Base-by-base conservation (phyloP, 2,797 vertebrate species). In the Enteromius viviparus region DNA sequence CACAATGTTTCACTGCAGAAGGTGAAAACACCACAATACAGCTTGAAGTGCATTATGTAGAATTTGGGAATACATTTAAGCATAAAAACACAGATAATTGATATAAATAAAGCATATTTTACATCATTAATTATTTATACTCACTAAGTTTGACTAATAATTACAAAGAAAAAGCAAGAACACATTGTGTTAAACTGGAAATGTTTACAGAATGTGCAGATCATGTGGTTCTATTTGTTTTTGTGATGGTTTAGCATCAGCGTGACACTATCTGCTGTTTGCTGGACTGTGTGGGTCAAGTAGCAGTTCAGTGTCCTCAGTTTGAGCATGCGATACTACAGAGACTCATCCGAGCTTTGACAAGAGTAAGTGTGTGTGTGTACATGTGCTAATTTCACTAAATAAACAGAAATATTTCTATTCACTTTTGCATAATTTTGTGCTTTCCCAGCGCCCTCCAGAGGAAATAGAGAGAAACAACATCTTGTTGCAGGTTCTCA, bases 221-320 rank as follows among this genome's bases (percentile, higher is more conserved):
- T 55, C n/a, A 23, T 37, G 6, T n/a, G 32, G 21, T 37, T 37
- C 7, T 37, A 7, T 15, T 55, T 15, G 8, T 6, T 26, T 15
- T 1, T 7, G 26, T 51, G 47, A 15, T 45, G 58, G 65, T 78
- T 17, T 91, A 96, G 95, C 53, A 91, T 55, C 94, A 95, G 87
- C 90, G 87, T 69, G 90, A 93, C 87, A 95, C 94, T 34, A 88
- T 96, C 74, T 92, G 85, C 58, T 96, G 95, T 86, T 90, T 96
- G 37, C 89, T 96, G 89, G 90, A 90, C 86, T 95, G 94, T 86
- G 90, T 95, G 87, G 92, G 91, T 74, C 92, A 93, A 32, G 83
- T 26, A 26, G 26, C 26, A 26, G 85, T 90, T 72, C 81, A 93
- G 71, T 94, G 95, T 91, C 93, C 94, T 81, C 26, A 26, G 26